Conservation (phyloP, 2,797 vertebrate genomes). For the Rhabdophis nuchalis region DNA sequence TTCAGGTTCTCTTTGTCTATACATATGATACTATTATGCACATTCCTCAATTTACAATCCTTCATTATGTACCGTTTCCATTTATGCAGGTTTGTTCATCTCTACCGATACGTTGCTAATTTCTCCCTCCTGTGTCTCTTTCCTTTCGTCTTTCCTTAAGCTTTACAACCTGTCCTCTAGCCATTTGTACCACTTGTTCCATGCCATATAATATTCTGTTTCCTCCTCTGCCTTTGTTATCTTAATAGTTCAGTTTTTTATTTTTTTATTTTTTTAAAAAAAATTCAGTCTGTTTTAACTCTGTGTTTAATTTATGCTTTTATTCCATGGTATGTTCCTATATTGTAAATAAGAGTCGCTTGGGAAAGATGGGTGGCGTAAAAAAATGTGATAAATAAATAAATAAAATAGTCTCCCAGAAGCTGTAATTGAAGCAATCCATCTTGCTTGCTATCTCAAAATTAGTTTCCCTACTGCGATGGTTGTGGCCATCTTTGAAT, state of each 20-base stretch:
- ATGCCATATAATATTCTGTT: too few species aligned
- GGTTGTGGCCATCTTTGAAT: background rate
- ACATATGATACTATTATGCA: too few species aligned
- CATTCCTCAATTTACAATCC: too few species aligned
- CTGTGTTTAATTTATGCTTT: background rate
- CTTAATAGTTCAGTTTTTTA: background rate
- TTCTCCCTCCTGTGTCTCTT: too few species aligned
- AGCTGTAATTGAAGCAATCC: background rate
- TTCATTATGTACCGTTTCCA: too few species aligned
- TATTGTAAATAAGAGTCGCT: background rate
- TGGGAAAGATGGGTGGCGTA: background rate
- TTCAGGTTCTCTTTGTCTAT: too few species aligned
- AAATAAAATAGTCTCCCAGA: background rate
- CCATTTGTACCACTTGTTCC: too few species aligned
- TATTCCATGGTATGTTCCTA: background rate
- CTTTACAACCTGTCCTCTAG: too few species aligned
- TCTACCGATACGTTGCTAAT: too few species aligned
- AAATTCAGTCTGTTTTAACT: background rate
- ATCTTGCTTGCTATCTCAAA: background rate
- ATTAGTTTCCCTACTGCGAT: background rate
- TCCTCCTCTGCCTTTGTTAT: background rate
- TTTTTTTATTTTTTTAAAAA: background rate
- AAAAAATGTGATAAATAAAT: background rate
- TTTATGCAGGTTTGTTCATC: too few species aligned
- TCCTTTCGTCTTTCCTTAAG: too few species aligned